These are phyloP conservation scores for Tetanocera ferruginea DNA, from an alignment of 2,888 invertebrate genomes.

Conservation along the genomic window DNA sequence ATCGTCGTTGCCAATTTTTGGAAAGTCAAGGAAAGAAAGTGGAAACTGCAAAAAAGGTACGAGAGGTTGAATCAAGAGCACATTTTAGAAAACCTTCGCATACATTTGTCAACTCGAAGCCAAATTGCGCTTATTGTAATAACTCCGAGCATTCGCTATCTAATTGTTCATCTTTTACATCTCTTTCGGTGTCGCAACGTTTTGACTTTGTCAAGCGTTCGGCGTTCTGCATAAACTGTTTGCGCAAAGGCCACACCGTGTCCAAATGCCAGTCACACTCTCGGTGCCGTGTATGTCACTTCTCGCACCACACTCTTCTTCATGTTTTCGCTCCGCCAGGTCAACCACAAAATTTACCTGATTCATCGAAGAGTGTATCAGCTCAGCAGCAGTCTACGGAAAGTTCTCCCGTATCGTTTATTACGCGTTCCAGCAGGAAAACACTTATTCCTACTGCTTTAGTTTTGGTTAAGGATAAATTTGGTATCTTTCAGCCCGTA, in stretches of 20 bases:
- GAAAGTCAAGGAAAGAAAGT: neutral
- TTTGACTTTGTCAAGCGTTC: too few relatives aligned
- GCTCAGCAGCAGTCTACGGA: neutral
- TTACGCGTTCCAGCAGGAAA: neutral
- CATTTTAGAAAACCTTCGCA: neutral
- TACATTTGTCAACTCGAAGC: neutral
- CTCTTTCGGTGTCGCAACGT: conserved; percentile 18
- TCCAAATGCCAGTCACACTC: too few relatives aligned
- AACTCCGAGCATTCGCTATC: neutral
- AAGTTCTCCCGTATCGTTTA: neutral
- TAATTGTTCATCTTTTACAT: conserved; percentile 22
- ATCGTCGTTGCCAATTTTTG: conserved; percentile 1
- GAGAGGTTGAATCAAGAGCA: neutral
- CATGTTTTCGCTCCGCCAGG: conserved; percentile 14
- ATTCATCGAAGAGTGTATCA: neutral
- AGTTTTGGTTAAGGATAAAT: too few relatives aligned
- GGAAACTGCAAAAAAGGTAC: neutral
- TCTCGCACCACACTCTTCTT: conserved; percentile 20
- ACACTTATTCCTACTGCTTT: too few relatives aligned
- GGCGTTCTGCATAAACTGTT: too few relatives aligned
- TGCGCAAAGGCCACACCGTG: too few relatives aligned
- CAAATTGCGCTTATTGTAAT: conserved; percentile 17
- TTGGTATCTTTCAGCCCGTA: too few relatives aligned
- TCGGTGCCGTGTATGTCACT: too few relatives aligned
- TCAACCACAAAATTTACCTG: too few relatives aligned